phyloP scores from a whole-genome alignment of 1,140 invertebrate genomes.

The Ceratoteleas bidentatus region DNA sequence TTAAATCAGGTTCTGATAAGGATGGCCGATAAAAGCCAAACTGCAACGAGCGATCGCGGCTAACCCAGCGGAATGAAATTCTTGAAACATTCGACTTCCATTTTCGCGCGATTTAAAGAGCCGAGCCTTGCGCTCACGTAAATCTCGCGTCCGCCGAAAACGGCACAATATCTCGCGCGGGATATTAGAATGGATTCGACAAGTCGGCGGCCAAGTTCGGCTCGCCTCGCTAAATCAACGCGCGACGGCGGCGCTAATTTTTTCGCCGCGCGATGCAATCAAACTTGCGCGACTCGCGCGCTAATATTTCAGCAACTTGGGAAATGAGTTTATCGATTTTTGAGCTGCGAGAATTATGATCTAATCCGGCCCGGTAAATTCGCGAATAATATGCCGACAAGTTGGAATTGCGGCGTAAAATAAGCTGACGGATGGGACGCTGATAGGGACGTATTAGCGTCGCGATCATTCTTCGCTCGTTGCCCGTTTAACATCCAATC shows the following conservation, averaged over 20 bases:
- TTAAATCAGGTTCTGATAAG: too few relatives aligned
- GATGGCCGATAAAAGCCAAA: too few relatives aligned
- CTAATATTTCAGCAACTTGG: slow-evolving; percentile 48
- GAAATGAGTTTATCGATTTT: slow-evolving; percentile 57
- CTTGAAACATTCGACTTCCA: too few relatives aligned
- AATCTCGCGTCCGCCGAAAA: slow-evolving; percentile 16
- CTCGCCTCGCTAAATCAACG: slow-evolving; percentile 24
- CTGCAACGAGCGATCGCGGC: too few relatives aligned
- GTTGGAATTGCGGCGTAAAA: slow-evolving; percentile 28
- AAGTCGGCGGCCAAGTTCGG: slow-evolving; percentile 31
- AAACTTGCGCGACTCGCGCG: slow-evolving; percentile 35
- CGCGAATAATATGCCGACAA: slow-evolving; percentile 6
- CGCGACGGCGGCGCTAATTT: slow-evolving; percentile 37
- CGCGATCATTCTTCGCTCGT: slow-evolving; percentile 1
- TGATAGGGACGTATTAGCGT: slow-evolving; percentile 26
- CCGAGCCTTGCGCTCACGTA: slow-evolving; percentile 1
- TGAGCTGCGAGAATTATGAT: slow-evolving; percentile 41
- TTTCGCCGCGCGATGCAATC: slow-evolving; percentile 36
- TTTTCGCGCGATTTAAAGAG: too few relatives aligned
- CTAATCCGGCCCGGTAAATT: slow-evolving; percentile 43
- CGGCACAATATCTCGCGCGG: slow-evolving; percentile 19
- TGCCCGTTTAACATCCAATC: slow-evolving; percentile 10
- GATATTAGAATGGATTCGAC: slow-evolving; percentile 21
- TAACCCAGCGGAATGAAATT: too few relatives aligned
- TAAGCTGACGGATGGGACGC: slow-evolving; percentile 18